A percentile compares a stretch with the other conserved stretches of the same genome.
Conservation (phyloP, 1,140 invertebrate species). For the Cylas formicarius region DNA sequence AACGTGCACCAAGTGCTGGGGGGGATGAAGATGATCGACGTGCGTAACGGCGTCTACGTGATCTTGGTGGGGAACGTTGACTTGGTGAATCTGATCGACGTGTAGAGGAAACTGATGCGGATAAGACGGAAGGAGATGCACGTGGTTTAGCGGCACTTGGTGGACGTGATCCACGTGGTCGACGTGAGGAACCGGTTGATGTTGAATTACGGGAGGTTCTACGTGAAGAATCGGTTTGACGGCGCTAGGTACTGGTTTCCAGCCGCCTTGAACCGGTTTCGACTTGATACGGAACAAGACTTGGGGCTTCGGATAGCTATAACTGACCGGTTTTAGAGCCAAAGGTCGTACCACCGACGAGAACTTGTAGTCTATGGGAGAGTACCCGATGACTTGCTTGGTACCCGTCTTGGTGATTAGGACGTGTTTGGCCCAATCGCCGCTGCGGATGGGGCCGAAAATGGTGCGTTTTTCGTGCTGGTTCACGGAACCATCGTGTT, state of each 20-base stretch:
- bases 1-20: conserved; percentile 5
- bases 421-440: conserved; percentile 29
- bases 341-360: conserved; percentile 28
- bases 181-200: conserved; percentile 18
- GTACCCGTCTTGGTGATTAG: conserved; percentile 22
- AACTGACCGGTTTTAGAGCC: conserved; percentile 16
- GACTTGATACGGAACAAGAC: conserved; percentile 15
- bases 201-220: conserved; percentile 21
- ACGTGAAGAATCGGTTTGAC: conserved; percentile 18
- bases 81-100: conserved; percentile 19
- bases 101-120: no score
- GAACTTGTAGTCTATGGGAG: conserved; percentile 26
- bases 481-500: conserved; percentile 23
- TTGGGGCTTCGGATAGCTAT: conserved; percentile 23
- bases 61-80: conserved; percentile 15
- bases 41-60: conserved; percentile 19
- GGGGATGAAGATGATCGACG: conserved; percentile 17
- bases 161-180: conserved; percentile 14
- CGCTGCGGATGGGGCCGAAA: conserved; percentile 22
- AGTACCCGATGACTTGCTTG: conserved; percentile 32
- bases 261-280: conserved; percentile 16
- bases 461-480: conserved; percentile 36
- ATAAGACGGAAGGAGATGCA: no score
- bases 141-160: conserved; percentile 7
- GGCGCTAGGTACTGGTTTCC: conserved; percentile 15